Conservation (phyloP, 2,888 invertebrate genomes). For the Iselma pallidipennis region DNA sequence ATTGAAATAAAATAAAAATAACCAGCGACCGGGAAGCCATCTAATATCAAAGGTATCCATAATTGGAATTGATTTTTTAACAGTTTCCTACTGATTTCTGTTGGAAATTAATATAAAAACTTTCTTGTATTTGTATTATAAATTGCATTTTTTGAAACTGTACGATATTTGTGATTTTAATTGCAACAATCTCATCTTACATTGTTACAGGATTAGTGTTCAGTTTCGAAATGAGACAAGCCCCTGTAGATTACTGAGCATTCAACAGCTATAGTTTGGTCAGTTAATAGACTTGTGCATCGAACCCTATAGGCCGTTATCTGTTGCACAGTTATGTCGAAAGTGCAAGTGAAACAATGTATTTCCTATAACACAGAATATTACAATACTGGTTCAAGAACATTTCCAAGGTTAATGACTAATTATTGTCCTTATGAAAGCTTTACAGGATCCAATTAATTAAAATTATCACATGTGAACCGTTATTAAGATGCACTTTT, state of each 20-base stretch:
- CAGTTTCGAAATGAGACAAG: background rate
- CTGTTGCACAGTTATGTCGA: conserved; percentile 3
- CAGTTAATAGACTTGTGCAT: conserved; percentile 1
- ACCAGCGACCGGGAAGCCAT: background rate
- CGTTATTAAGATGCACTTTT: conserved; percentile 10
- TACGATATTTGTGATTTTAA: too few relatives aligned
- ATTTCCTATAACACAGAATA: too few relatives aligned
- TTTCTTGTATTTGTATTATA: too few relatives aligned
- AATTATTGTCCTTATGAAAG: background rate
- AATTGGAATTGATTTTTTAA: background rate
- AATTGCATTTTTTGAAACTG: too few relatives aligned
- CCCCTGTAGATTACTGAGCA: background rate
- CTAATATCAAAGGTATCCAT: background rate
- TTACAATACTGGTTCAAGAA: background rate
- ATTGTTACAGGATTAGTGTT: background rate
- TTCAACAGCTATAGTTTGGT: conserved; percentile 1
- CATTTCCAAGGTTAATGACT: background rate
- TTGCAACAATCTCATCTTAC: too few relatives aligned
- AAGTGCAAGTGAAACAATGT: conserved; percentile 4
- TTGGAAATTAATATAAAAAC: too few relatives aligned
- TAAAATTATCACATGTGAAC: conserved; percentile 12
- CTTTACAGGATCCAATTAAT: conserved; percentile 4
- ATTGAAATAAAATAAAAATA: background rate
- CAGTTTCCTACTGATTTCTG: background rate
- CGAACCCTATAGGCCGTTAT: background rate